Percentiles rank a stretch among this genome's conserved stretches.
phyloP scores from a whole-genome alignment of 2,113 vertebrate species.

The Amphilophus citrinellus region DNA sequence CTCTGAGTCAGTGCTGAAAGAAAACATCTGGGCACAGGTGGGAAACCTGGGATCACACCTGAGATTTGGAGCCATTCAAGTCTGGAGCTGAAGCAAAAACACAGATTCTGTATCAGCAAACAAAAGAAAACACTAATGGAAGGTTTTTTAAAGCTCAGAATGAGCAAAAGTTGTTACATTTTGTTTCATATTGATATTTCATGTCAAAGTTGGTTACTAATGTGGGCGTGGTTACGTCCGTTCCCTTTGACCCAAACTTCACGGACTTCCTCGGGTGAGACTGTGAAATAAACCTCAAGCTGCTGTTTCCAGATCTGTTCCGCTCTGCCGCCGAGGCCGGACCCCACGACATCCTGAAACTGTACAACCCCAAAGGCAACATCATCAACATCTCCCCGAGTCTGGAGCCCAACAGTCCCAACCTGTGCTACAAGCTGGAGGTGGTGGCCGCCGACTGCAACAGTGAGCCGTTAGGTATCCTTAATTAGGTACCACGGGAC shows the following conservation, averaged over 20 bases:
- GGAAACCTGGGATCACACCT: background rate
- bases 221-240: background rate
- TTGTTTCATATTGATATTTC: too few relatives aligned
- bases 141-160: background rate
- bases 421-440: conserved; percentile 81
- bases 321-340: conserved; percentile 82
- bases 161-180: background rate
- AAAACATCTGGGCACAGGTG: too few relatives aligned
- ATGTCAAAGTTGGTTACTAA: background rate
- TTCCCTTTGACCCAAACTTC: background rate
- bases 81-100: too few relatives aligned
- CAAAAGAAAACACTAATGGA: background rate
- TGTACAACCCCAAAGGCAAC: conserved; percentile 83
- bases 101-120: background rate
- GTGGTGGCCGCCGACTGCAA: conserved; percentile 83
- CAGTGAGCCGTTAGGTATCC: conserved; percentile 80
- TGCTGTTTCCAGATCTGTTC: conserved; percentile 76
- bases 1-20: too few relatives aligned
- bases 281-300: background rate
- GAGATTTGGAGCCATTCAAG: background rate
- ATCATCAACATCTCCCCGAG: conserved; percentile 84
- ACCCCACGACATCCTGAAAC: conserved; percentile 84
- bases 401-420: conserved; percentile 76
- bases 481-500: background rate
- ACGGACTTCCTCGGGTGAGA: background rate